A percentile compares a stretch with the other conserved stretches of the same genome.
These are phyloP conservation scores for Crax fasciolata DNA, from an alignment of 2,797 vertebrate species.

Conservation along the genomic window DNA sequence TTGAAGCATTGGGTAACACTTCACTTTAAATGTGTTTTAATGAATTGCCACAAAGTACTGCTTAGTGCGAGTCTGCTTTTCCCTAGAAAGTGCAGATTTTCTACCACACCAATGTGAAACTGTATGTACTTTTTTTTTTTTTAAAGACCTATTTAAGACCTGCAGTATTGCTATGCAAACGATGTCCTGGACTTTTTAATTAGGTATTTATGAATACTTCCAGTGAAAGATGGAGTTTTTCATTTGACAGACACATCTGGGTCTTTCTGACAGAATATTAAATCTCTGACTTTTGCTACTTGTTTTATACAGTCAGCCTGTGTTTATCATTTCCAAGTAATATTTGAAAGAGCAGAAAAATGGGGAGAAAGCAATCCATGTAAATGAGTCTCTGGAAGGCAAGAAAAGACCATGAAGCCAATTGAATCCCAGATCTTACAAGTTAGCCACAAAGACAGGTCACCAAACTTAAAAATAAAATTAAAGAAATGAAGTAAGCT, in stretches of 20 bases:
- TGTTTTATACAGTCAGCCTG: background rate
- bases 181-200: background rate
- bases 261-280: background rate
- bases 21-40: background rate
- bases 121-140: background rate
- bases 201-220: background rate
- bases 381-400: background rate
- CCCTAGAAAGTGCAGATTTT: background rate
- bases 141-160: background rate
- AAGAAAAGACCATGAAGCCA: background rate
- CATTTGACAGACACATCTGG: background rate
- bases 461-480: background rate
- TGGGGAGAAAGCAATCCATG: background rate
- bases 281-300: conserved; percentile 4
- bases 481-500: background rate
- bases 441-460: background rate
- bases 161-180: background rate
- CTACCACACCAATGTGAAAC: background rate
- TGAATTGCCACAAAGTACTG: background rate
- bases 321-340: conserved; percentile 13
- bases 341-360: conserved; percentile 33
- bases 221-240: background rate
- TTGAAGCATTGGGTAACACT: background rate
- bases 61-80: background rate
- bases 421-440: background rate